Conservation (phyloP, 1,140 invertebrate species). For the Meloidogyne hapla region DNA sequence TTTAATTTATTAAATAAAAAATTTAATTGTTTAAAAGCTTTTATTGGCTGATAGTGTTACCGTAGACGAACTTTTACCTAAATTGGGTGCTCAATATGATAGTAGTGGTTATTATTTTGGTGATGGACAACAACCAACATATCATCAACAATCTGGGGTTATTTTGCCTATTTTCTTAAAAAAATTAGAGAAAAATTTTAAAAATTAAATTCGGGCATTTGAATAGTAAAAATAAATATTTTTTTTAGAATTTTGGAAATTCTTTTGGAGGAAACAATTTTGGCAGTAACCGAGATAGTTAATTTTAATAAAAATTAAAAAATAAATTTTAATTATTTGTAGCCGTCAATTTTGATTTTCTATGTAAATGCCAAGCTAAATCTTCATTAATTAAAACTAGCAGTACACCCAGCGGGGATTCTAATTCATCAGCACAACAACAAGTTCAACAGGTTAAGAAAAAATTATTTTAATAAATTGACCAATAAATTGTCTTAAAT, state of each 20-base stretch:
- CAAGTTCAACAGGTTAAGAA: slow-evolving; percentile 36
- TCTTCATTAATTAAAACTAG: slow-evolving; percentile 37
- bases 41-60: slow-evolving; percentile 6
- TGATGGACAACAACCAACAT: background rate
- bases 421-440: slow-evolving; percentile 47
- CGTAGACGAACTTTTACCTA: slow-evolving; percentile 19
- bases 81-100: slow-evolving; percentile 20
- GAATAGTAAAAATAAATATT: background rate
- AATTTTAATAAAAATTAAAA: background rate
- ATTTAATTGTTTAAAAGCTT: background rate
- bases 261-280: slow-evolving; percentile 13
- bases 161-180: no score
- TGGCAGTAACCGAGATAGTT: background rate
- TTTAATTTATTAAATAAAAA: background rate
- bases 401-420: slow-evolving; percentile 31
- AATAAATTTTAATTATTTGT: background rate
- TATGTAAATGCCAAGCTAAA: slow-evolving; percentile 51
- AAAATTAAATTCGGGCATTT: no score
- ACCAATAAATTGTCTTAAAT: no score
- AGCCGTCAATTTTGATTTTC: slow-evolving; percentile 46
- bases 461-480: no score
- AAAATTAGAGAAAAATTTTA: no score
- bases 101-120: no score
- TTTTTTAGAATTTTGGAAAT: slow-evolving; percentile 8
- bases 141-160: background rate